Conservation (phyloP, 1,140 invertebrate genomes). For the Apocrypta bakeri region DNA sequence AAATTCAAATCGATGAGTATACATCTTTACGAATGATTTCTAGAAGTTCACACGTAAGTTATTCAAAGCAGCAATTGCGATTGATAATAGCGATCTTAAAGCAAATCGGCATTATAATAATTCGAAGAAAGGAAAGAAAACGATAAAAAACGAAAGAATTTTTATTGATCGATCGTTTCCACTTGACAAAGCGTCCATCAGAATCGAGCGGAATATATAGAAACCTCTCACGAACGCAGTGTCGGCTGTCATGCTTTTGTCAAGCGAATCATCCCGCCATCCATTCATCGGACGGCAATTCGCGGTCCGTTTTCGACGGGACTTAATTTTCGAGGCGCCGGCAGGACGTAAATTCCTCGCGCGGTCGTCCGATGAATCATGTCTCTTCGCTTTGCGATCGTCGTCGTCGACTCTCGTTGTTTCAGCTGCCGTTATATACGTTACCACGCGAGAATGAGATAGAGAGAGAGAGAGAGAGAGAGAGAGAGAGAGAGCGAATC, state of each 20-base stretch:
- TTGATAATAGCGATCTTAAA: not conserved
- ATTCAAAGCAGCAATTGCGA: not conserved
- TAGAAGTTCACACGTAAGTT: not conserved
- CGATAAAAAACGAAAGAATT: not conserved
- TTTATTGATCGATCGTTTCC: slow-evolving; percentile 8
- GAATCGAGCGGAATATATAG: no score
- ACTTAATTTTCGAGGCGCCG: slow-evolving; percentile 46
- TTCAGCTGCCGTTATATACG: not conserved
- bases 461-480: not conserved
- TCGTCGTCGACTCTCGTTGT: no score
- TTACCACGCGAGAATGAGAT: no score
- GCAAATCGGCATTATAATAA: not conserved
- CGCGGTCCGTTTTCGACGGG: not conserved
- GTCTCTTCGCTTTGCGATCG: not conserved
- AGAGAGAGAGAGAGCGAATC: not conserved
- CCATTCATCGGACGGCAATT: slow-evolving; percentile 12
- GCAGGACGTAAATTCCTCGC: slow-evolving; percentile 33
- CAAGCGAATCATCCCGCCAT: slow-evolving; percentile 20
- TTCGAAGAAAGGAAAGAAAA: not conserved
- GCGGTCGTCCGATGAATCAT: slow-evolving; percentile 32
- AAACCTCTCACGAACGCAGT: no score
- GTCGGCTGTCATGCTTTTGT: slow-evolving; percentile 29
- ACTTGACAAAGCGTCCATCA: not conserved
- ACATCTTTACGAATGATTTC: no score
- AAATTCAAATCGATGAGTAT: no score